Conservation (phyloP, 2,888 invertebrate species). For the Tetragnatha montana region DNA sequence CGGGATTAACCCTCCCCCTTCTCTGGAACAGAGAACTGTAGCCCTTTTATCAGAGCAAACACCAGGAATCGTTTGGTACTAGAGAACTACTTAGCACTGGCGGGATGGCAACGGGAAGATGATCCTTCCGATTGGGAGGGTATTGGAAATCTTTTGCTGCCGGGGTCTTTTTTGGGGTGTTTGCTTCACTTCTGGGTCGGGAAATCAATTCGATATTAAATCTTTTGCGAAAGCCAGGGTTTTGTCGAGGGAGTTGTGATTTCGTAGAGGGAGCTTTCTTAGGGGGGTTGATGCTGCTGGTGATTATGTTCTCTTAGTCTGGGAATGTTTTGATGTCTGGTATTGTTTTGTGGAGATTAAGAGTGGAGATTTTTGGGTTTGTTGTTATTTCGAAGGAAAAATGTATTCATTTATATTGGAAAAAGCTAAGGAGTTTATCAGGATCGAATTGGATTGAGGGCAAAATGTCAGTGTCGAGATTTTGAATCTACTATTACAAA, state of each 20-base stretch:
- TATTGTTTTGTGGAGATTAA: too few species aligned
- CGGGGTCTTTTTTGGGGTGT: conserved; percentile 27
- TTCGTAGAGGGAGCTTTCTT: not conserved
- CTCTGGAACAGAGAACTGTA: not conserved
- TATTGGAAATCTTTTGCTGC: conserved; percentile 65
- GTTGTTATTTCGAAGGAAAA: too few species aligned
- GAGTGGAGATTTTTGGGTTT: too few species aligned
- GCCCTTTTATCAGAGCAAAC: conserved; percentile 71
- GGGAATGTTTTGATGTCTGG: not conserved
- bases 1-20: conserved; percentile 32
- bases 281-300: not conserved
- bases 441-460: too few species aligned
- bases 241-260: not conserved
- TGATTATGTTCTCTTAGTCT: not conserved
- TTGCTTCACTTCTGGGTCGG: conserved; percentile 58
- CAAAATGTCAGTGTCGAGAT: not conserved
- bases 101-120: conserved; percentile 29
- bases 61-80: conserved; percentile 23
- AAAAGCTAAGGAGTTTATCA: too few species aligned
- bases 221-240: conserved; percentile 57
- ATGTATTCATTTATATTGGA: too few species aligned
- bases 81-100: conserved; percentile 39
- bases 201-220: conserved; percentile 66
- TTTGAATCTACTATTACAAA: not conserved
- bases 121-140: conserved; percentile 49